Evolutionary conservation across 2,888 invertebrate species (phyloP).

Genomic region (Emmelina monodactyla): DNA sequence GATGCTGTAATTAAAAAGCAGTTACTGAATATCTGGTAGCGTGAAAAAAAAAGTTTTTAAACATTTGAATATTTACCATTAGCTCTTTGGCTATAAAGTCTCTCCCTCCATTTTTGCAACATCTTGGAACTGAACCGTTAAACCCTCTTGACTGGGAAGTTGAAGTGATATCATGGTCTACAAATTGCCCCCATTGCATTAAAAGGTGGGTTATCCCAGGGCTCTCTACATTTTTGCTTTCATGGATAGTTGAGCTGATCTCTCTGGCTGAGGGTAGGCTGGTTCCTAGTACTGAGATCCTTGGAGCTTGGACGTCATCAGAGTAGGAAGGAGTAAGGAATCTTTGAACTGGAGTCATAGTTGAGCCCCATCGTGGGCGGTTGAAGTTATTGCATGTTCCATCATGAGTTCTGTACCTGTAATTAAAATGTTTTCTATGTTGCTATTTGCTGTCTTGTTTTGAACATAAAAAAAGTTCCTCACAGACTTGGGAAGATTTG

Average conservation of each 20-base stretch:
- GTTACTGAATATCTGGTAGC: neutral
- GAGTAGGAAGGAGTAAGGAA: conserved; percentile 83
- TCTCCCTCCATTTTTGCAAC: conserved; percentile 71
- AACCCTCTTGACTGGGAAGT: conserved; percentile 80
- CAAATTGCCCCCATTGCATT: conserved; percentile 92
- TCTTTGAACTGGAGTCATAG: conserved; percentile 82
- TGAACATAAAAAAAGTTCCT: too few species aligned
- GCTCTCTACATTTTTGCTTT: conserved; percentile 69
- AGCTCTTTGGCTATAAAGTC: conserved; percentile 69
- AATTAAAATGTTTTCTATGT: conserved; percentile 1
- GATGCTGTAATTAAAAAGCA: conserved; percentile 65
- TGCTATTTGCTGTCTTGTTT: too few species aligned
- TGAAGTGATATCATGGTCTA: conserved; percentile 88
- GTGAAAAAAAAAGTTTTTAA: neutral
- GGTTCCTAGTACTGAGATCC: conserved; percentile 66
- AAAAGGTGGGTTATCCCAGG: conserved; percentile 78
- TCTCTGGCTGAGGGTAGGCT: conserved; percentile 78
- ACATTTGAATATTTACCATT: conserved; percentile 47
- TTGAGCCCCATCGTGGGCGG: conserved; percentile 80
- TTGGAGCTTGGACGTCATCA: conserved; percentile 71
- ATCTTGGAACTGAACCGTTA: conserved; percentile 80
- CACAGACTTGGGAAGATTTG: too few species aligned
- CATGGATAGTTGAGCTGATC: conserved; percentile 72
- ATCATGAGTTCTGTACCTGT: conserved; percentile 81
- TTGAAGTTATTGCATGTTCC: conserved; percentile 89